Percentiles rank a stretch among this genome's conserved stretches.
Conservation (phyloP, 2,888 invertebrate species). For the Erebia aethiops region DNA sequence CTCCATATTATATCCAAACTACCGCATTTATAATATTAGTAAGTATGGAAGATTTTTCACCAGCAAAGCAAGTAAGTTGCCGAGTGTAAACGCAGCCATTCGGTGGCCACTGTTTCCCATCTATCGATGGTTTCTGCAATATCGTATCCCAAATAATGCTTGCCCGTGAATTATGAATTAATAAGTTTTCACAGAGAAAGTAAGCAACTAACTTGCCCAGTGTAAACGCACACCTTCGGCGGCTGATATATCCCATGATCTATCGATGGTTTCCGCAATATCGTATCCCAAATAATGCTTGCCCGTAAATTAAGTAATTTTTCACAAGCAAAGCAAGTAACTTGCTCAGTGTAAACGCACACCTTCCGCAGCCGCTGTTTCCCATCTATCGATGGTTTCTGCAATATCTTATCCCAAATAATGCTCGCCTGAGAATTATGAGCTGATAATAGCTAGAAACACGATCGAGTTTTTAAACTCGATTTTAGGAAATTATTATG, state of each 20-base stretch:
- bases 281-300: too few species aligned
- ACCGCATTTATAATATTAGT: too few species aligned
- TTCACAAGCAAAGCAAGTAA: slow-evolving; percentile 29
- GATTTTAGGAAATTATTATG: slow-evolving; percentile 8
- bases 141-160: slow-evolving; percentile 54
- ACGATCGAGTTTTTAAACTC: slow-evolving; percentile 7
- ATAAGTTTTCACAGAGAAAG: too few species aligned
- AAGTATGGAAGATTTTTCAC: too few species aligned
- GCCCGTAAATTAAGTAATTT: neutral
- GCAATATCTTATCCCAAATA: slow-evolving; percentile 57
- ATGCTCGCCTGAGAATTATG: slow-evolving; percentile 42
- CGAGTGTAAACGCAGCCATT: slow-evolving; percentile 28
- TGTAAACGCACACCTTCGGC: too few species aligned
- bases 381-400: slow-evolving; percentile 57
- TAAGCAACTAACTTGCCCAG: too few species aligned
- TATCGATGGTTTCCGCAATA: too few species aligned
- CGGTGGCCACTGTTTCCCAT: slow-evolving; percentile 56
- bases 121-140: slow-evolving; percentile 56
- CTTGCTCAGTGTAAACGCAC: slow-evolving; percentile 33
- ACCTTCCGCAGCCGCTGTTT: slow-evolving; percentile 51
- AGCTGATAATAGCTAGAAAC: slow-evolving; percentile 31
- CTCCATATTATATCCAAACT: too few species aligned
- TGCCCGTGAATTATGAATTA: slow-evolving; percentile 38
- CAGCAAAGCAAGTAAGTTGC: neutral
- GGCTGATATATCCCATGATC: too few species aligned